phyloP scores from a whole-genome alignment of 2,888 invertebrate species.

The Nemotelus pantherinus region DNA sequence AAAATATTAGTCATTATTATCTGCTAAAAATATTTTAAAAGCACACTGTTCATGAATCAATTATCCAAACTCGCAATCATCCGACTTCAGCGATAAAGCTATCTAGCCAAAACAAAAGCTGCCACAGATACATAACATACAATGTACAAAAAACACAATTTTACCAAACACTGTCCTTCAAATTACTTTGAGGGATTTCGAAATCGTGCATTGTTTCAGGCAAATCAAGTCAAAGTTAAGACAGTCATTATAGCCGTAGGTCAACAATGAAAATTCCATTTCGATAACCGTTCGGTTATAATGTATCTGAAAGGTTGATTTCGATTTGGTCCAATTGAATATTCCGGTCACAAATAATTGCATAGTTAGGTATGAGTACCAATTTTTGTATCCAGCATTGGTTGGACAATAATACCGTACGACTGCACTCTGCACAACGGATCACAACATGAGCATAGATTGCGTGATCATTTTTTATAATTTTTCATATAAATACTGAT shows the following conservation, averaged over 20 bases:
- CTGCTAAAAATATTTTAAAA: too few relatives aligned
- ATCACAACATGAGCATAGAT: conserved; percentile 14
- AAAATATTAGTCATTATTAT: too few relatives aligned
- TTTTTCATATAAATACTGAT: background rate
- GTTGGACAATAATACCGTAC: too few relatives aligned
- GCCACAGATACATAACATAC: too few relatives aligned
- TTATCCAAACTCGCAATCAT: too few relatives aligned
- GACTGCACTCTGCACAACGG: background rate
- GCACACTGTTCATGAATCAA: too few relatives aligned
- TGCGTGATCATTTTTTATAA: conserved; percentile 10
- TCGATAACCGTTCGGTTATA: background rate
- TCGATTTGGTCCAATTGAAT: background rate
- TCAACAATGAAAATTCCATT: background rate
- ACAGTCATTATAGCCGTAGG: background rate
- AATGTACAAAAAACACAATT: too few relatives aligned
- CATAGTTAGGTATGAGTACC: background rate
- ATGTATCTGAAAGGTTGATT: background rate
- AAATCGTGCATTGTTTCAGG: background rate
- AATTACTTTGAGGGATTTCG: background rate
- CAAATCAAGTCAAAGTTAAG: background rate
- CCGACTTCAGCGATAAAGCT: too few relatives aligned
- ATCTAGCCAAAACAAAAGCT: too few relatives aligned
- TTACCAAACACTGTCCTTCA: background rate
- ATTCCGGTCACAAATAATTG: background rate
- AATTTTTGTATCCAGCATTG: too few relatives aligned